Conservation (phyloP, 92 coral and sea anemone genomes). For the Micromussa lordhowensis region DNA sequence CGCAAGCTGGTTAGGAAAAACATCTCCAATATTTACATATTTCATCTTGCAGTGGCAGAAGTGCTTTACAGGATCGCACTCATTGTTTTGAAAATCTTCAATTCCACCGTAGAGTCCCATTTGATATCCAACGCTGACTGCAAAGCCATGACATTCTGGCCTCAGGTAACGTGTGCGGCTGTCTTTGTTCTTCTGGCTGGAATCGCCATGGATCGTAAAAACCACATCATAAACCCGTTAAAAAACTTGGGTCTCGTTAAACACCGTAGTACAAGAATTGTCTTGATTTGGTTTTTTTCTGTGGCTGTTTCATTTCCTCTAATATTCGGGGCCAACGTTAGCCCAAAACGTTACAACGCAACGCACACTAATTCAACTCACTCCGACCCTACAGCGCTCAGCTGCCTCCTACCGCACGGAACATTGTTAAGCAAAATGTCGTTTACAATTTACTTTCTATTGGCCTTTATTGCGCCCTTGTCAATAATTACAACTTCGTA, state of each 20-base stretch:
- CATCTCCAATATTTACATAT: background rate
- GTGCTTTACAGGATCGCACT: background rate
- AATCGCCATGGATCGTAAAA: conserved; percentile 10
- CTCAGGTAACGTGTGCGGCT: background rate
- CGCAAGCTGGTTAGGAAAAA: background rate
- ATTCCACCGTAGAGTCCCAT: background rate
- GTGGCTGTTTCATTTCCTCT: background rate
- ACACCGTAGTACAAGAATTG: background rate
- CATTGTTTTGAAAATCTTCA: background rate
- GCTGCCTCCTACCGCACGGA: background rate
- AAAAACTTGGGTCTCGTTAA: background rate
- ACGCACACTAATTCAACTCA: background rate
- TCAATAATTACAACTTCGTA: background rate
- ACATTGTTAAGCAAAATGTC: background rate
- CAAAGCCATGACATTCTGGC: background rate
- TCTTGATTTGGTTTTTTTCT: background rate
- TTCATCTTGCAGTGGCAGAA: conserved; percentile 3
- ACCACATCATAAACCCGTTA: background rate
- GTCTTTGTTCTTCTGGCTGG: background rate
- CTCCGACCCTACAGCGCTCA: background rate
- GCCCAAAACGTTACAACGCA: background rate
- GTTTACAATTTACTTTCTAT: background rate
- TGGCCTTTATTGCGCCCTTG: background rate
- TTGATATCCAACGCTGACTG: background rate
- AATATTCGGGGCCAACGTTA: background rate